Evolutionary conservation across 2,888 invertebrate species (phyloP).

Genomic region (Nineta flava): DNA sequence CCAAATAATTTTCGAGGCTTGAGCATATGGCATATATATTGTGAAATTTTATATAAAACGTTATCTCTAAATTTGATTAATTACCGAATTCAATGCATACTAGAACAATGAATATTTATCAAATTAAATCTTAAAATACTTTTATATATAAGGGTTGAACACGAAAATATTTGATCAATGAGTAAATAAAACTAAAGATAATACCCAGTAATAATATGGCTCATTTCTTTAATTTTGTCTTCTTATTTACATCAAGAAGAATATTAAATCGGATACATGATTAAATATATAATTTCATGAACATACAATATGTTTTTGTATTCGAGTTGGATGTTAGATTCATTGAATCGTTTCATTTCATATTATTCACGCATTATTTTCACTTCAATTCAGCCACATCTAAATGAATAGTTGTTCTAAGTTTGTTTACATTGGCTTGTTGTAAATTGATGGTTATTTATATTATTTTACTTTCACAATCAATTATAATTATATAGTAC

Average conservation of each 20-base stretch:
- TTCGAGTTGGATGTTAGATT: neutral
- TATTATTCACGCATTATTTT: constrained; percentile 2
- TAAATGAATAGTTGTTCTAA: neutral
- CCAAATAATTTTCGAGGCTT: no score
- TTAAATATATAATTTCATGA: no score
- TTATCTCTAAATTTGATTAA: no score
- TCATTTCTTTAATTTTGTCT: constrained; percentile 9
- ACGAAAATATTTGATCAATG: neutral
- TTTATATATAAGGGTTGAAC: no score
- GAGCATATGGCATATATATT: no score
- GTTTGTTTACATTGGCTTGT: neutral
- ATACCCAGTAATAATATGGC: constrained; percentile 6
- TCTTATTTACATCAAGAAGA: neutral
- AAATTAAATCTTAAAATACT: no score
- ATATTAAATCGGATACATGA: no score
- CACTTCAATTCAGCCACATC: neutral
- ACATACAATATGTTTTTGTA: no score
- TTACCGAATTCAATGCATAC: no score
- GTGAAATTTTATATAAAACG: no score
- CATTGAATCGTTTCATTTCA: constrained; percentile 1
- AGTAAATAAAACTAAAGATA: neutral
- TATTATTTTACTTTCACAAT: neutral
- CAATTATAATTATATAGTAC: neutral
- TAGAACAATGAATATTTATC: no score
- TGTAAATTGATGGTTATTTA: neutral